These are phyloP conservation scores for Festucalex cinctus DNA, from an alignment of 2,113 vertebrate species.

Conservation along the genomic window DNA sequence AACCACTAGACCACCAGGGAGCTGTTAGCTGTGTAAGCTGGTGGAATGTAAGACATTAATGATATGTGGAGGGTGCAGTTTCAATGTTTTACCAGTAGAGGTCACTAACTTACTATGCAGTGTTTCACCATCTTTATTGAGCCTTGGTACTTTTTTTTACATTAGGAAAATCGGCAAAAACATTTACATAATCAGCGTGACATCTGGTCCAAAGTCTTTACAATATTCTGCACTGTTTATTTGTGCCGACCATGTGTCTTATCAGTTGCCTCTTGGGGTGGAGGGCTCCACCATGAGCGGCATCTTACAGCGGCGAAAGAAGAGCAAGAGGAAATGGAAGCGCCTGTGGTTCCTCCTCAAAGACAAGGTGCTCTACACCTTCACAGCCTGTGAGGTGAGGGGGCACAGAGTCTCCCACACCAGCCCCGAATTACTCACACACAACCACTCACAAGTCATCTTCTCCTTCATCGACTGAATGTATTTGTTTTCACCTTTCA, in stretches of 20 bases:
- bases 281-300: constrained; percentile 85
- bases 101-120: not conserved
- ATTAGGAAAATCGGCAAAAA: not conserved
- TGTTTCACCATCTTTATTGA: too few relatives aligned
- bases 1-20: constrained; percentile 72
- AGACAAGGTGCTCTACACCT: constrained; percentile 99
- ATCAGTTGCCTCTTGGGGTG: constrained; percentile 81
- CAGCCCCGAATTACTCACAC: constrained; percentile 36
- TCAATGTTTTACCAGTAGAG: not conserved
- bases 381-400: constrained; percentile 86
- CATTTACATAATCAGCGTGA: not conserved
- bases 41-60: not conserved
- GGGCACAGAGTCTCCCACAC: constrained; percentile 69
- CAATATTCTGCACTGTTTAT: not conserved
- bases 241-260: not conserved
- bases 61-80: not conserved
- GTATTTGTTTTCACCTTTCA: constrained; percentile 1
- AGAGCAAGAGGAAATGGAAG: constrained; percentile 93
- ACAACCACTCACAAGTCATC: constrained; percentile 28
- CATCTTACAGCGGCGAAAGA: constrained; percentile 86
- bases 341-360: constrained; percentile 97
- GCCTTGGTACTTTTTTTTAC: too few relatives aligned
- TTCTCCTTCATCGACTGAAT: not conserved
- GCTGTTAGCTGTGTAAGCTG: fast-evolving
- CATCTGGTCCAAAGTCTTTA: not conserved